Conservation (phyloP, 1,140 invertebrate species). For the Coptotermes formosanus region DNA sequence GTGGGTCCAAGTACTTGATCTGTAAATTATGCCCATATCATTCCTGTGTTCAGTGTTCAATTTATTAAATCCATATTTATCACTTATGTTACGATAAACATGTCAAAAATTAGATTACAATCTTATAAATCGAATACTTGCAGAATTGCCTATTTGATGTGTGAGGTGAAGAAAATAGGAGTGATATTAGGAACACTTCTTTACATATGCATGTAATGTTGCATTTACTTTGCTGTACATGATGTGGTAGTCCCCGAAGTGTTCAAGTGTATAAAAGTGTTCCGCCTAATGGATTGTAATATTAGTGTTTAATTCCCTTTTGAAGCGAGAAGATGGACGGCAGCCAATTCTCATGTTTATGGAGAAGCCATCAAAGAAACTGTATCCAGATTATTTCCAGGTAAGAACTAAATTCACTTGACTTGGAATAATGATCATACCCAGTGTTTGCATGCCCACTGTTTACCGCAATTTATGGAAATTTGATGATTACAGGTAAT, state of each 20-base stretch:
- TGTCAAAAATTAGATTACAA: no score
- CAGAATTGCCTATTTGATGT: no score
- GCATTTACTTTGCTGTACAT: not conserved
- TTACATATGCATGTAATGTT: not conserved
- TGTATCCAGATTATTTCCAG: slow-evolving; percentile 88
- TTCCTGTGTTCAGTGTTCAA: no score
- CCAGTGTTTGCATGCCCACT: not conserved
- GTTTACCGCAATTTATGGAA: slow-evolving; percentile 19
- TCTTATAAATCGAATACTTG: no score
- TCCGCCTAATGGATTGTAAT: not conserved
- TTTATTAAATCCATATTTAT: no score
- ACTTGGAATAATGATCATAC: not conserved
- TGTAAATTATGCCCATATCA: no score
- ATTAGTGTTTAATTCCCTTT: slow-evolving; percentile 24
- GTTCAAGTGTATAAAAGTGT: not conserved
- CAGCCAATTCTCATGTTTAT: slow-evolving; percentile 90
- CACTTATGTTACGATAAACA: no score
- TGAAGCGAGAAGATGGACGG: slow-evolving; percentile 73
- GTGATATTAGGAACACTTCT: not conserved
- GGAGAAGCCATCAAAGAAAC: slow-evolving; percentile 93
- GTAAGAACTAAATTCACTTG: not conserved
- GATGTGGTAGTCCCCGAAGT: no score
- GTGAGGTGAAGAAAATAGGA: no score
- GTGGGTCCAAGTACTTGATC: no score
- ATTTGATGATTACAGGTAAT: slow-evolving; percentile 60